Evolutionary conservation across 2,113 vertebrate genomes (phyloP), one percentile per base, ranked within the genome.

Genomic region (Tinamus guttatus): DNA sequence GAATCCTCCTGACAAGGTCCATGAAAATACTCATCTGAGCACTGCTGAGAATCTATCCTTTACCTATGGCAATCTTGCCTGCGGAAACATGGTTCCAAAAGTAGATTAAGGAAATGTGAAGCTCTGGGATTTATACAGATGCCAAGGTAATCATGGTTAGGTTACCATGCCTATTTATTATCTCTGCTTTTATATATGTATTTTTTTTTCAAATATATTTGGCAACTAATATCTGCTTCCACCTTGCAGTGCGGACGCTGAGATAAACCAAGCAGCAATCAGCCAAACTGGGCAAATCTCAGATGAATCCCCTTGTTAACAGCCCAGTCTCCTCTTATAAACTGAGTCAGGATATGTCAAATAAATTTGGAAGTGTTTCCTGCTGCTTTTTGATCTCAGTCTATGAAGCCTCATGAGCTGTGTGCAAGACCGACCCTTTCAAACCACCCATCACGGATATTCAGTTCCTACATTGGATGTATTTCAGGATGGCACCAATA

Each of bases 381-480:
- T 54, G 5, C 13, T 43, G 4, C 47, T 71, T 7, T 52, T 38
- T 41, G 8, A 19, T 76, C 27, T 63, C 18, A 7, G 28, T 0
- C 0, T 3, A 21, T 4, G 2, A 45, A 9, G 51, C 47, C 34
- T 24, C 58, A 69, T 15, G 34, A 49, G 13, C 5, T 32, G 15
- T 45, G 19, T 13, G 16, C 45, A 52, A 65, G 27, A 54, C 5
- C 32, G 28, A 30, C 17, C 54, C 28, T 78, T 47, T 34, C 47
- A 67, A 34, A 43, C 11, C 4, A 1, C 38, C 30, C 4, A 16
- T 52, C 27, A 14, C 59, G 40, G 5, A 7, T 36, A 45, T 14
- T 12, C 32, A 52, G 32, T 5, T 34, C 32, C 36, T 38, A 7
- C 0, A 0, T 14, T 32, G 19, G 13, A 4, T 54, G 4, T 54